These are phyloP conservation scores for Odontocerum albicorne DNA, from an alignment of 2,888 invertebrate species.

Conservation along the genomic window DNA sequence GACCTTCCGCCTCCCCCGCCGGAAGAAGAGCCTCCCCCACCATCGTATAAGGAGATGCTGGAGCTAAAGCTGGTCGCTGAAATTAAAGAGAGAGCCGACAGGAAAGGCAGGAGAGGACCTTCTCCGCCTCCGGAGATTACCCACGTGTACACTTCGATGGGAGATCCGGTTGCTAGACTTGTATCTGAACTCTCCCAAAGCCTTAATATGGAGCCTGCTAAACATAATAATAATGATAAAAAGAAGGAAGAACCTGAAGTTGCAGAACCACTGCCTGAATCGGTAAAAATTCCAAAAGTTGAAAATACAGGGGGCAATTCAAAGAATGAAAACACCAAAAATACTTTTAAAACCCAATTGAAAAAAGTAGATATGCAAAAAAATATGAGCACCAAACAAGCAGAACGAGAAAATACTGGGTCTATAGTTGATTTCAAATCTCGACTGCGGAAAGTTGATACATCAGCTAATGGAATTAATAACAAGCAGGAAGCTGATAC, in stretches of 20 bases:
- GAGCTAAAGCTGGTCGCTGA: conserved; percentile 80
- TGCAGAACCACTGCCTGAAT: neutral
- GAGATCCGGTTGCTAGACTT: conserved; percentile 78
- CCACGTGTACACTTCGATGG: conserved; percentile 47
- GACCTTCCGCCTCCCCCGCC: conserved; percentile 41
- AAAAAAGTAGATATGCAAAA: conserved; percentile 68
- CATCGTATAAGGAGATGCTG: conserved; percentile 77
- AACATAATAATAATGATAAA: conserved; percentile 17
- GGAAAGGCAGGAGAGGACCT: conserved; percentile 58
- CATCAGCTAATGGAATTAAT: conserved; percentile 46
- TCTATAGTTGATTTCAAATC: conserved; percentile 84
- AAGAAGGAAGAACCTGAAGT: conserved; percentile 14
- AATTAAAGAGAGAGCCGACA: conserved; percentile 77
- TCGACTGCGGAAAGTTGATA: conserved; percentile 78
- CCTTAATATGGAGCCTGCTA: conserved; percentile 63
- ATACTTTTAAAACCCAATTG: conserved; percentile 66
- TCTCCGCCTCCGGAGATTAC: conserved; percentile 46
- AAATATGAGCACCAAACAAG: conserved; percentile 20
- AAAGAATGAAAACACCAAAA: conserved; percentile 43
- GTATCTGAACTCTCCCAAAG: conserved; percentile 85
- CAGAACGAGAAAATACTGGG: conserved; percentile 53
- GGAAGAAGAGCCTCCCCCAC: conserved; percentile 39
- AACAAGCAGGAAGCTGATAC: conserved; percentile 46
- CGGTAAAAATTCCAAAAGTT: conserved; percentile 25
- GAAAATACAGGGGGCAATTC: conserved; percentile 38